phyloP scores from a whole-genome alignment of 2,113 vertebrate species.

The Pseudolaguvia tuberculata region DNA sequence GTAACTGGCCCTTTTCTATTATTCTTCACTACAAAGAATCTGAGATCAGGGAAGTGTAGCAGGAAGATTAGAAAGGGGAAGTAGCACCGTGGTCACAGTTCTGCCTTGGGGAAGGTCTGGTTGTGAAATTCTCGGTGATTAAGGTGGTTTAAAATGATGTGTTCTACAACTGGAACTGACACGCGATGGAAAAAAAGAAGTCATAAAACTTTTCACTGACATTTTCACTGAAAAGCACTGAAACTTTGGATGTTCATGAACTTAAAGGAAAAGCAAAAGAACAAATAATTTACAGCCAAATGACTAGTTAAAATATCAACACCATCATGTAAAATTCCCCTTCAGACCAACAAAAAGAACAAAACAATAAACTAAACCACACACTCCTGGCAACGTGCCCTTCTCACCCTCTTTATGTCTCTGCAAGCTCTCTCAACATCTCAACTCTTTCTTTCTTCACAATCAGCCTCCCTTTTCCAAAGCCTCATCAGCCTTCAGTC shows the following conservation, averaged over 20 bases:
- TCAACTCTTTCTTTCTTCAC: not conserved
- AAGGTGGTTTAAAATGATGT: slow-evolving; percentile 54
- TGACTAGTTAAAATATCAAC: not conserved
- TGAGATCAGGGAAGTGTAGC: slow-evolving; percentile 2
- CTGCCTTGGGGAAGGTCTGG: slow-evolving; percentile 49
- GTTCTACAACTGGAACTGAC: slow-evolving; percentile 50
- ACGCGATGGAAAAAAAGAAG: slow-evolving; percentile 8
- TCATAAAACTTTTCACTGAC: not conserved
- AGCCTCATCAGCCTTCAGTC: not conserved
- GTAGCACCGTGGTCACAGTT: slow-evolving; percentile 56
- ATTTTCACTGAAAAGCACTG: no score
- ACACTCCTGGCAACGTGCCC: slow-evolving; percentile 9
- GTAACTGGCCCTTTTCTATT: not conserved
- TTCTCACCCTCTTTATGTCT: slow-evolving; percentile 39
- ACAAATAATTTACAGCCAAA: not conserved
- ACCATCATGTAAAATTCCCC: slow-evolving; percentile 3
- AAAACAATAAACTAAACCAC: slow-evolving; percentile 42
- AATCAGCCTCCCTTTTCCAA: not conserved
- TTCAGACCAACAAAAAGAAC: not conserved
- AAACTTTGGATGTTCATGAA: not conserved
- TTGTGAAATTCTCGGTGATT: slow-evolving; percentile 58
- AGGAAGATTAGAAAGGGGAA: slow-evolving; percentile 23
- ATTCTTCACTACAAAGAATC: not conserved
- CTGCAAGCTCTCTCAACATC: slow-evolving; percentile 21
- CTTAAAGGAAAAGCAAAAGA: not conserved